Evolutionary conservation across 1,140 invertebrate species (phyloP), one percentile per base, ranked within the genome.

Genomic region (Drosophila pseudoobscura): DNA sequence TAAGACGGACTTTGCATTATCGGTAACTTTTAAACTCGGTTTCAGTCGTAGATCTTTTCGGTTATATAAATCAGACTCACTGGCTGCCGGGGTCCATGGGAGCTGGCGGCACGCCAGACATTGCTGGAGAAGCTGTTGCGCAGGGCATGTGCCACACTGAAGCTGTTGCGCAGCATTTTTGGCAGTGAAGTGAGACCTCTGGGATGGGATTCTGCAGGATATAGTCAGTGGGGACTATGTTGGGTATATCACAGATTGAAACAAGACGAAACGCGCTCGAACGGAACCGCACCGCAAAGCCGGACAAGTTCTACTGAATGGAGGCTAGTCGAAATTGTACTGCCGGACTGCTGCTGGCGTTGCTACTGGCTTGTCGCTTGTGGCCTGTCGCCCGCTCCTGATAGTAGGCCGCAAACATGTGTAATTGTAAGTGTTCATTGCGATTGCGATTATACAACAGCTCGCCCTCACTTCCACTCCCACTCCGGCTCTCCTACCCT

Each of bases 351-450:
- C 22, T 49, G 31, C 15, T 55, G 45, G 6, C 22, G 24, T 3
- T 46, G 35, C 20, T 31, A 9, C 31, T 9, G 3, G 29, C 20
- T 44, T 46, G 11, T 29, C 31, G 44, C 43, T 22, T 65, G 35
- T 15, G 35, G 26, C 8, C 29, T 31, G 29, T 31, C 29, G 29
- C 29, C 29, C 29, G 31, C 22, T 39, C 15, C 76, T 79, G 68
- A 74, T 88, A 82, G 88, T 79, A 57, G 70, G 62, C 71, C 70
- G 78, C 75, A 69, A 83, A 83, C 79, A 88, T 83, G 64, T 88
- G 83, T 89, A 89, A 89, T 83, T 87, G 83, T 87, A 83, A 89
- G 70, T 65, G 66, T 62, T 79, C 79, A 75, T 83, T 83, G 84
- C 79, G 83, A 88, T 88, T 87, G 84, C 83, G 84, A 89, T 87